Evolutionary conservation across 1,140 invertebrate genomes (phyloP).

Genomic region (Berghia stephanieae): DNA sequence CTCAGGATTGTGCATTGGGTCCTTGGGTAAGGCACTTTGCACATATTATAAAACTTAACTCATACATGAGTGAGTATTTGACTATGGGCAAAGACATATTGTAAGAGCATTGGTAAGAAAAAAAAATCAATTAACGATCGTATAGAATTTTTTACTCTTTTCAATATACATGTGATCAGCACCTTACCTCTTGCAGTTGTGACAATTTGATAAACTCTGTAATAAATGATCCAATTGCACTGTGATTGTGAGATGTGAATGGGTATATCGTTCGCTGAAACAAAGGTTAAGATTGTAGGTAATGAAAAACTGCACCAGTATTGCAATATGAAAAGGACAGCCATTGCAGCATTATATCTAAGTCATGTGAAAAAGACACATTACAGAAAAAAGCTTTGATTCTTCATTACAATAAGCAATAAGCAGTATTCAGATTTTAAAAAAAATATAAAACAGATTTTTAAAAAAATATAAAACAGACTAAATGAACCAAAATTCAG

Average conservation of each 20-base stretch:
- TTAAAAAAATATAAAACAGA: too few relatives aligned
- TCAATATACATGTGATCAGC: too few relatives aligned
- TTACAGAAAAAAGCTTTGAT: too few relatives aligned
- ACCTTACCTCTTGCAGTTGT: slow-evolving; percentile 48
- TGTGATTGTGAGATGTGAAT: slow-evolving; percentile 41
- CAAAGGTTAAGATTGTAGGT: background rate
- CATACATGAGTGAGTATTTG: background rate
- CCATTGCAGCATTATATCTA: too few relatives aligned
- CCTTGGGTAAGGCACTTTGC: background rate
- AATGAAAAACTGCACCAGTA: too few relatives aligned
- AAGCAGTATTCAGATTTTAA: too few relatives aligned
- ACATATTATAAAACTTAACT: background rate
- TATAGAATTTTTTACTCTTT: too few relatives aligned
- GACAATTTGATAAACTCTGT: slow-evolving; percentile 44
- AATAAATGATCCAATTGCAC: slow-evolving; percentile 36
- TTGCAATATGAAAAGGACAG: too few relatives aligned
- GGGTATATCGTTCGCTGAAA: slow-evolving; percentile 58
- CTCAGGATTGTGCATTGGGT: background rate
- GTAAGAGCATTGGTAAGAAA: background rate
- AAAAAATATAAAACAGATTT: too few relatives aligned
- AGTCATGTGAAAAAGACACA: too few relatives aligned
- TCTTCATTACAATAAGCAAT: too few relatives aligned
- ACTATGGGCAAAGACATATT: background rate
- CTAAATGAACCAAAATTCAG: too few relatives aligned
- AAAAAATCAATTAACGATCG: background rate